phyloP scores from a whole-genome alignment of 1,140 invertebrate species.

The Bombus confusus region DNA sequence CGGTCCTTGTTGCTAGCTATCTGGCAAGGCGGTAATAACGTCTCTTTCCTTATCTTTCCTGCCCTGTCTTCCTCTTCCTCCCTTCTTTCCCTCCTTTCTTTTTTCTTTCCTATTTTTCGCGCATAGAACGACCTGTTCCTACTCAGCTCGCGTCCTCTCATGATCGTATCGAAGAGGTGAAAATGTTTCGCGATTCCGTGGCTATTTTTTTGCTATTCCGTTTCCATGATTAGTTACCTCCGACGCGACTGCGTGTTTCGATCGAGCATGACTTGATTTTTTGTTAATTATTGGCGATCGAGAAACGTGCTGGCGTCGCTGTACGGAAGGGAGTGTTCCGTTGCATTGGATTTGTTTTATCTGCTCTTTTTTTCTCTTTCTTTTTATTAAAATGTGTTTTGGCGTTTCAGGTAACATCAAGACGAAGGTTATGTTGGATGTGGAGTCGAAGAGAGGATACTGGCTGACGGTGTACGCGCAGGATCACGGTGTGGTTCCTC shows the following conservation, averaged over 20 bases:
- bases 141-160: not conserved
- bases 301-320: no score
- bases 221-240: no score
- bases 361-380: not conserved
- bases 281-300: no score
- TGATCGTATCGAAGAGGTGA: slow-evolving; percentile 22
- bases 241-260: no score
- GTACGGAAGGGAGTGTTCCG: no score
- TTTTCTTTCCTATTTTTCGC: not conserved
- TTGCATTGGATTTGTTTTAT: not conserved
- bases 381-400: not conserved
- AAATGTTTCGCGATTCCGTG: not conserved
- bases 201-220: no score
- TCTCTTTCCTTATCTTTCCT: not conserved
- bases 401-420: slow-evolving; percentile 90
- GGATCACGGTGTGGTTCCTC: slow-evolving; percentile 93
- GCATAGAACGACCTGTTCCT: slow-evolving; percentile 17
- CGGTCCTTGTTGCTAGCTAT: slow-evolving; percentile 48
- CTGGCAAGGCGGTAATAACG: slow-evolving; percentile 52
- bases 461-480: slow-evolving; percentile 97
- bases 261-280: no score
- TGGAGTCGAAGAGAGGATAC: slow-evolving; percentile 93
- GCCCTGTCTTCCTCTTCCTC: not conserved
- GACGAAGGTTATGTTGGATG: slow-evolving; percentile 92
- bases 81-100: not conserved